Evolutionary conservation across 64 coral and sea anemone genomes (phyloP).

Genomic region (Montipora sp.): DNA sequence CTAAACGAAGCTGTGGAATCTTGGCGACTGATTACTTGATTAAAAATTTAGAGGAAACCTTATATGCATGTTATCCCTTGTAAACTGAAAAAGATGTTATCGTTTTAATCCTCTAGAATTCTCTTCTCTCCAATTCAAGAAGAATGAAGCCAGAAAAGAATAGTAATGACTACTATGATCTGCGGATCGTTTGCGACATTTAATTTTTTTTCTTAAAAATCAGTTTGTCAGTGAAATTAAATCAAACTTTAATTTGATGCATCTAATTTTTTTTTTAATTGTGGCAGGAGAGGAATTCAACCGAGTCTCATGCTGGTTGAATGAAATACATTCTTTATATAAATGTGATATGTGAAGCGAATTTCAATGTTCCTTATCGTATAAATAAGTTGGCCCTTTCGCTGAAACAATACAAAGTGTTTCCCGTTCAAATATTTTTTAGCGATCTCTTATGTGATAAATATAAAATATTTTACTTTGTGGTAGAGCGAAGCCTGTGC

Average conservation of each 20-base stretch:
- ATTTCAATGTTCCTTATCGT: conserved; percentile 1
- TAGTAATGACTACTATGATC: no score
- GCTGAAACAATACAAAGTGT: not conserved
- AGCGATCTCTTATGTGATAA: not conserved
- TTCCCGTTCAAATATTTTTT: not conserved
- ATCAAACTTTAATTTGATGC: not conserved
- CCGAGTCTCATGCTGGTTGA: not conserved
- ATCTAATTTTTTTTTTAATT: not conserved
- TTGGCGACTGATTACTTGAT: conserved; percentile 23
- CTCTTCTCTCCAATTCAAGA: no score
- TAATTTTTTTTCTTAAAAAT: conserved; percentile 2
- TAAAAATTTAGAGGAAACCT: conserved; percentile 32
- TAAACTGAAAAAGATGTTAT: no score
- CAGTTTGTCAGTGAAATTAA: conserved; percentile 7
- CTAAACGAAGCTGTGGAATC: not conserved
- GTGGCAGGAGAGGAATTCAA: not conserved
- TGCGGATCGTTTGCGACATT: not conserved
- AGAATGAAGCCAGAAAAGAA: no score
- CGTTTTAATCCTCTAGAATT: no score
- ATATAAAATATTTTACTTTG: not conserved
- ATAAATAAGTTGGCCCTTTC: not conserved
- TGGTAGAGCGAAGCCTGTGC: not conserved
- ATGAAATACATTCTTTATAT: not conserved
- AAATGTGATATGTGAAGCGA: not conserved
- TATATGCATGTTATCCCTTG: no score